phyloP scores from a whole-genome alignment of 2,113 vertebrate genomes.

The Rhinogobius similis region DNA sequence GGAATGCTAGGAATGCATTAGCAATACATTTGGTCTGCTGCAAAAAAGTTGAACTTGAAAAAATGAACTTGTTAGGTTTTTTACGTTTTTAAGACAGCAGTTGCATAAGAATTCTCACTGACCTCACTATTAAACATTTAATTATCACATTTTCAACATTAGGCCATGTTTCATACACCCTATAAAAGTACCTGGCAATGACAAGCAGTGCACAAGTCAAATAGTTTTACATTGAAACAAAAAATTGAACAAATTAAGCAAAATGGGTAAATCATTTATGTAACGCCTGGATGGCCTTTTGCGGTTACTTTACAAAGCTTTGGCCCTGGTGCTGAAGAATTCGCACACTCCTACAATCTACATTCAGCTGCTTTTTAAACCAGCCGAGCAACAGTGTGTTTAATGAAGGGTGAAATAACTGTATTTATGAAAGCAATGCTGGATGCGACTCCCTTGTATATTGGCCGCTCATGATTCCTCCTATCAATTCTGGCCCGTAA shows the following conservation, averaged over 20 bases:
- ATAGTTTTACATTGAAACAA: neutral
- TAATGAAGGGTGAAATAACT: conserved; percentile 70
- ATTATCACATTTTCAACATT: neutral
- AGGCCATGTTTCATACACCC: no score
- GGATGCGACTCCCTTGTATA: conserved; percentile 42
- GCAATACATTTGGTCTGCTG: no score
- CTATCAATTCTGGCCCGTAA: conserved; percentile 42
- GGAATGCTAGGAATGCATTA: no score
- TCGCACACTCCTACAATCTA: conserved; percentile 12
- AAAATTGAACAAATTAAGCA: neutral
- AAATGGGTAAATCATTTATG: neutral
- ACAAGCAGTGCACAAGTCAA: neutral
- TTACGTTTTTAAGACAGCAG: no score
- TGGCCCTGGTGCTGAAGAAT: neutral
- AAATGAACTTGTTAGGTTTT: no score
- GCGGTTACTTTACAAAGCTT: neutral
- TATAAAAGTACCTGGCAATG: neutral
- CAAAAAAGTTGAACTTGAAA: no score
- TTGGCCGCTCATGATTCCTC: conserved; percentile 37
- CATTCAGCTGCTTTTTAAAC: conserved; percentile 33
- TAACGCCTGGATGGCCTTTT: neutral
- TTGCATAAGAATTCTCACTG: neutral
- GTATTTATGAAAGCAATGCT: conserved; percentile 56
- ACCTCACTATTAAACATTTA: neutral
- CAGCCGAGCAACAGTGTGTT: conserved; percentile 42